phyloP scores from a whole-genome alignment of 2,797 vertebrate species.

The Bufotes viridis region DNA sequence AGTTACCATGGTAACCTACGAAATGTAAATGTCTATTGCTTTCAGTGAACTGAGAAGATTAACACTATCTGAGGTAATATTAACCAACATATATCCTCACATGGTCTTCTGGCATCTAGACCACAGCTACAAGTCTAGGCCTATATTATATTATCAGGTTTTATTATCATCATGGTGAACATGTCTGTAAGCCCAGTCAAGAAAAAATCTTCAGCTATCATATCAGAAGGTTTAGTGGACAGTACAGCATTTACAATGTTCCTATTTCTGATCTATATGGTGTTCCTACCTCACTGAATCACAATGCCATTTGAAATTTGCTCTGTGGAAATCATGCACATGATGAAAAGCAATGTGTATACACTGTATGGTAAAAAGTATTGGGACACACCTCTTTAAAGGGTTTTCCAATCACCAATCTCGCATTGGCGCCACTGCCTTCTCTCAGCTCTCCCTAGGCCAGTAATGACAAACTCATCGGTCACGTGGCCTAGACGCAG shows the following conservation, averaged over 20 bases:
- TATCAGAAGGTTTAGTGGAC: neutral
- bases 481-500: too few species aligned
- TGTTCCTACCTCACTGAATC: neutral
- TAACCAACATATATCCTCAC: slow-evolving; percentile 36
- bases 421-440: too few species aligned
- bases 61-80: slow-evolving; percentile 22
- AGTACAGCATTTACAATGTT: neutral
- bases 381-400: too few species aligned
- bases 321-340: neutral
- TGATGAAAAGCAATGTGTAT: neutral
- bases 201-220: neutral
- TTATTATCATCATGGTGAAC: neutral
- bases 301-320: neutral
- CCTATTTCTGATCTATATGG: neutral
- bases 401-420: too few species aligned
- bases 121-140: neutral
- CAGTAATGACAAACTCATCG: too few species aligned
- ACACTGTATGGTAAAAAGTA: too few species aligned
- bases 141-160: neutral
- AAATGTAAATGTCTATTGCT: slow-evolving; percentile 56
- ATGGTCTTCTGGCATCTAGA: neutral
- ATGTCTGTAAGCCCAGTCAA: neutral
- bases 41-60: slow-evolving; percentile 40
- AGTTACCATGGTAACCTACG: slow-evolving; percentile 55
- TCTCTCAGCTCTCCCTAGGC: too few species aligned